Percentiles rank a stretch among this genome's conserved stretches.
These are phyloP conservation scores for Didymodactylos carnosus DNA, from an alignment of 2,888 invertebrate genomes.

Conservation along the genomic window DNA sequence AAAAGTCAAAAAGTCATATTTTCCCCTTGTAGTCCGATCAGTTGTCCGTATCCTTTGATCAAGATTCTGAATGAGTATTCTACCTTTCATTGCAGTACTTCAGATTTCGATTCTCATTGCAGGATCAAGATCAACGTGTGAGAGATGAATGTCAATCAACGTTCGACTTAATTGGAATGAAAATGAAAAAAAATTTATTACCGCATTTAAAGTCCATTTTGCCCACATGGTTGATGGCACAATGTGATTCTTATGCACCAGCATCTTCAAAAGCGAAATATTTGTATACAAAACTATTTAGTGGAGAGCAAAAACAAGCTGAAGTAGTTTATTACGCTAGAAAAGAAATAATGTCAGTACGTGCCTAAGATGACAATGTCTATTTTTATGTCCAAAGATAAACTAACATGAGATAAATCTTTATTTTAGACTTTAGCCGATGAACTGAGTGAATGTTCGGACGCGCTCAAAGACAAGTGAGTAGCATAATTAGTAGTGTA, in stretches of 20 bases:
- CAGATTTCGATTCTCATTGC: conserved; percentile 4
- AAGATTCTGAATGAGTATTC: too few relatives aligned
- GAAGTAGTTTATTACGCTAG: conserved; percentile 65
- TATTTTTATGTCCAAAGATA: neutral
- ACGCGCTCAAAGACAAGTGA: neutral
- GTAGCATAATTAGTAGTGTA: too few relatives aligned
- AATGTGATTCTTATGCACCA: conserved; percentile 64
- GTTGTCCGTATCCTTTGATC: too few relatives aligned
- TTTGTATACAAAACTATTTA: conserved; percentile 54
- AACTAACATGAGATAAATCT: neutral
- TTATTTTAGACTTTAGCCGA: neutral
- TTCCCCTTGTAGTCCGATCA: neutral
- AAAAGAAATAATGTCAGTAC: conserved; percentile 50
- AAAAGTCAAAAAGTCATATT: too few relatives aligned
- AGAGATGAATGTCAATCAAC: conserved; percentile 56
- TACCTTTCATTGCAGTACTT: too few relatives aligned
- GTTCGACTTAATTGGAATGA: conserved; percentile 44
- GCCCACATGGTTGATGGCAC: conserved; percentile 64
- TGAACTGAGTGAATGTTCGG: neutral
- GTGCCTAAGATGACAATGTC: conserved; percentile 15
- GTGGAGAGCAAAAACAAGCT: conserved; percentile 48
- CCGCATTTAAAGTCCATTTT: conserved; percentile 54
- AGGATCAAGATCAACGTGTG: conserved; percentile 60
- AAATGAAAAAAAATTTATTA: conserved; percentile 55
- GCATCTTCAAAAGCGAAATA: conserved; percentile 52